Conservation (phyloP, 2,113 vertebrate genomes). For the Leiothrix lutea region DNA sequence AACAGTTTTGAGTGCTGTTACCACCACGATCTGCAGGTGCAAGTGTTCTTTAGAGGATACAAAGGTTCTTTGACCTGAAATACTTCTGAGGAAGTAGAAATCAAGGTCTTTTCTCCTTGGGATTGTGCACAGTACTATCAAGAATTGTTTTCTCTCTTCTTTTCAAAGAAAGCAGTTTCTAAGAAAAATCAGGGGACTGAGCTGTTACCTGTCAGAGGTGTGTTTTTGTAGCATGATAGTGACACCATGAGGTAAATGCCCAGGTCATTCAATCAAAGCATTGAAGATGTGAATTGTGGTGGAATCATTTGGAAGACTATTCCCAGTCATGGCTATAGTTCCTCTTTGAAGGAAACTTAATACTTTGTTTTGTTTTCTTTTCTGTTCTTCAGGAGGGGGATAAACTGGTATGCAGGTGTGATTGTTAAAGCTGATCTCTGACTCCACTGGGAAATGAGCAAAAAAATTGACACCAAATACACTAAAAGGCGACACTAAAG, state of each 20-base stretch:
- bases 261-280: not conserved
- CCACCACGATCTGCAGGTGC: not conserved
- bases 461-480: not conserved
- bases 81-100: not conserved
- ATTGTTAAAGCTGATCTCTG: not conserved
- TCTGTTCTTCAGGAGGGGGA: not conserved
- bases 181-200: not conserved
- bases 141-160: not conserved
- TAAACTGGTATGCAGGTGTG: not conserved
- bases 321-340: not conserved
- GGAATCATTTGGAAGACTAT: not conserved
- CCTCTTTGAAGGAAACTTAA: not conserved
- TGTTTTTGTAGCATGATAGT: not conserved
- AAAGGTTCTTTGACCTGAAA: not conserved
- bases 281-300: not conserved
- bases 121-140: not conserved
- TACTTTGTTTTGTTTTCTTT: not conserved
- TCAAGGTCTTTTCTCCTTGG: not conserved
- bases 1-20: not conserved
- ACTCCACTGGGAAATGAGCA: not conserved
- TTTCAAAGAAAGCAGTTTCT: not conserved
- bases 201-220: not conserved
- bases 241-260: not conserved
- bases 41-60: not conserved
- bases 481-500: not conserved